phyloP scores from a whole-genome alignment of 2,888 invertebrate genomes.

The Drosophila sordidula region DNA sequence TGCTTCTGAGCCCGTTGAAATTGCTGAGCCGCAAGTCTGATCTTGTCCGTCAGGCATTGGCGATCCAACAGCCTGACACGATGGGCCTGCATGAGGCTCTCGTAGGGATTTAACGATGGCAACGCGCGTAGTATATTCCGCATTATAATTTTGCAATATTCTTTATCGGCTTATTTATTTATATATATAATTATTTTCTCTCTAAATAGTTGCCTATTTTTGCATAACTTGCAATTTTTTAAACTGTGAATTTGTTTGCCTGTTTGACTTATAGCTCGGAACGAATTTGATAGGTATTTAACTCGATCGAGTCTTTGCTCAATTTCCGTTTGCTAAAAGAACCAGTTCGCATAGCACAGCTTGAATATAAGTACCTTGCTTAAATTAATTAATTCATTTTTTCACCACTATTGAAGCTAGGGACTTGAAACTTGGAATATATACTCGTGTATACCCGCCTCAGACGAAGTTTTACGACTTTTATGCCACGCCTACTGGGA shows the following conservation, averaged over 20 bases:
- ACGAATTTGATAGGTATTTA: neutral
- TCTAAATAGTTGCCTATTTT: neutral
- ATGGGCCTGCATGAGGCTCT: neutral
- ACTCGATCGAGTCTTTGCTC: neutral
- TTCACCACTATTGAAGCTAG: too few species aligned
- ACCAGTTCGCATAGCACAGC: neutral
- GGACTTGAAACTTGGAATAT: too few species aligned
- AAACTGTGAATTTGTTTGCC: slow-evolving; percentile 33
- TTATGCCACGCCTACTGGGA: too few species aligned
- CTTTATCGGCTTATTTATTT: too few species aligned
- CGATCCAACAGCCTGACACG: slow-evolving; percentile 1
- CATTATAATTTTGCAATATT: slow-evolving; percentile 11
- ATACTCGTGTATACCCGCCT: too few species aligned
- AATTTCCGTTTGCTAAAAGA: too few species aligned
- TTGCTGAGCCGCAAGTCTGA: neutral
- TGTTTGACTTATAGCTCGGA: slow-evolving; percentile 28
- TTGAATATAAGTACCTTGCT: slow-evolving; percentile 13
- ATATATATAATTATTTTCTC: neutral
- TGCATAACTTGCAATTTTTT: slow-evolving; percentile 24
- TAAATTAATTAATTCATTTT: too few species aligned
- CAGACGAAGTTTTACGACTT: too few species aligned
- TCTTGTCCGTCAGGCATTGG: neutral
- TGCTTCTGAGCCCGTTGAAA: slow-evolving; percentile 1
- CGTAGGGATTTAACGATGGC: slow-evolving; percentile 15
- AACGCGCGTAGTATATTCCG: slow-evolving; percentile 12